A percentile compares a stretch with the other conserved stretches of the same genome.
phyloP scores from a whole-genome alignment of 2,888 invertebrate genomes.

The Mongoloraphidia duomilia region DNA sequence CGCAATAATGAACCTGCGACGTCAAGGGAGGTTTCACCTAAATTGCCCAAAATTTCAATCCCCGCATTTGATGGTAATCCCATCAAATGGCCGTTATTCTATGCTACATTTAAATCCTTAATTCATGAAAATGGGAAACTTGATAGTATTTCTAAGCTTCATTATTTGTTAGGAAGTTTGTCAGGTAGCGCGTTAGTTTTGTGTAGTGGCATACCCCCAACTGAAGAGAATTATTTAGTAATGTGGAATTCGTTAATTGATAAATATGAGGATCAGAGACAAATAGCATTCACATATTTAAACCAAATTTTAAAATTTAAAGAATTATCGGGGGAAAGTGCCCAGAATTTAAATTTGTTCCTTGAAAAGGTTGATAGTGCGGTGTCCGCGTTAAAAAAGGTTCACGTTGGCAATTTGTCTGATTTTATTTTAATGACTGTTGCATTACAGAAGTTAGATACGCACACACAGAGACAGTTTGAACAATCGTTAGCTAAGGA shows the following conservation, averaged over 20 bases:
- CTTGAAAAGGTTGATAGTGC: too few species aligned
- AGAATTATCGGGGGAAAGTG: background rate
- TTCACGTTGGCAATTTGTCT: too few species aligned
- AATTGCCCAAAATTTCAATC: conserved; percentile 2
- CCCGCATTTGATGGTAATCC: background rate
- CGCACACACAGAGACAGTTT: background rate
- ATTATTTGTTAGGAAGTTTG: conserved; percentile 3
- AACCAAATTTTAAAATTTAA: background rate
- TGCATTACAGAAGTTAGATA: background rate
- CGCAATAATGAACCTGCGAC: background rate
- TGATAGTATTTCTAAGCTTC: too few species aligned
- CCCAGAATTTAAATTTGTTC: too few species aligned
- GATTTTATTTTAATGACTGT: background rate
- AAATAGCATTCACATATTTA: background rate
- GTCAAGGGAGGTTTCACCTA: background rate
- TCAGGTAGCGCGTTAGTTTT: conserved; percentile 3
- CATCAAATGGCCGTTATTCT: background rate
- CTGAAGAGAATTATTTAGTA: background rate
- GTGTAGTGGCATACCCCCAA: background rate
- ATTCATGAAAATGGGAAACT: conserved; percentile 5
- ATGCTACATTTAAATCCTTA: conserved; percentile 6
- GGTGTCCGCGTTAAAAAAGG: background rate
- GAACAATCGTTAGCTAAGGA: background rate
- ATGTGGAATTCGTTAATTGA: background rate
- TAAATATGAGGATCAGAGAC: background rate